Evolutionary conservation across 2,113 vertebrate species (phyloP), one percentile per base, ranked within the genome.

Genomic region (Oenanthe oenanthe): DNA sequence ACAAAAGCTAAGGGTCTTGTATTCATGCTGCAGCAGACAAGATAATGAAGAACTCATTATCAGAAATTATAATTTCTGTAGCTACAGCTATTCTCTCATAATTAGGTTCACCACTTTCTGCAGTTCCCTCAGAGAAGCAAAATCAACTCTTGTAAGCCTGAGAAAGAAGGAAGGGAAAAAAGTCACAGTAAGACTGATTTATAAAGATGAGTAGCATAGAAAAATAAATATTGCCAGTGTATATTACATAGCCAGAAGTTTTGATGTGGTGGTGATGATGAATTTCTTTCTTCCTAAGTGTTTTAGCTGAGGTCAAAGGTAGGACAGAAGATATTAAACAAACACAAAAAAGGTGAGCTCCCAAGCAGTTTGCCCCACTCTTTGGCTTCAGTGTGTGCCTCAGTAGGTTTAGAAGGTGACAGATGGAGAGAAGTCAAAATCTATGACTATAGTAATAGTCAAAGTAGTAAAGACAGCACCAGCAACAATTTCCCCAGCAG

Each of bases 261-360:
- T 72, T 85, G 76, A 61, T 51, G 60, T 62, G 32, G 17, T 74
- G 13, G 10, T 71, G 43, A 62, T 62, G 57, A 83, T 58, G 47
- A 80, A 85, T 90, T 93, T 90, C 68, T 50, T 77, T 58, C 71
- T 76, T 83, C 67, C 42, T 43, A 42, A 14, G 34, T 77, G 38
- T 76, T 83, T 88, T 34, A 47, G 20, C 38, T 71, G 60, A n/a
- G 32, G 72, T 79, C 82, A 76, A 79, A 75, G 42, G 36, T 31
- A 83, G 43, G 47, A 51, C 42, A 74, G 51, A 62, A 1, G 1
- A 42, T 28, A 36, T 22, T 43, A 88, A 68, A n/a, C 65, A 47
- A 94, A 67, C 38, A 50, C 8, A 83, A 47, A 88, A 88, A 70
- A 65, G 17, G 20, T 38, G 19, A 86, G 18, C 21, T 88, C 31